These are phyloP conservation scores for Liolophura sinensis DNA, from an alignment of 1,140 invertebrate genomes.

Conservation along the genomic window DNA sequence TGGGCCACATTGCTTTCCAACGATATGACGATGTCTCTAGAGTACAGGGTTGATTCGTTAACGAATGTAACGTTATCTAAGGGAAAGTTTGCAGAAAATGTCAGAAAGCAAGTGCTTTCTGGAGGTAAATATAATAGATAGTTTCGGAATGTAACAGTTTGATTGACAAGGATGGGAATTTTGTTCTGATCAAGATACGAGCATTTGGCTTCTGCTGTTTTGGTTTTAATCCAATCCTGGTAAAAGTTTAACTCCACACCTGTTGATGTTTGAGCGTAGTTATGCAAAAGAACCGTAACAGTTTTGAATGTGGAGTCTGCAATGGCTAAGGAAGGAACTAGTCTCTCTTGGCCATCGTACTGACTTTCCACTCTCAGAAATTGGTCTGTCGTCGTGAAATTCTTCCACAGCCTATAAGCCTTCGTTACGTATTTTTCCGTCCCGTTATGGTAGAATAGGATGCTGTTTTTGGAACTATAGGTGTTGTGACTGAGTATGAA, in stretches of 20 bases:
- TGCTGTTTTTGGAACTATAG: neutral
- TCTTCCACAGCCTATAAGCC: constrained; percentile 10
- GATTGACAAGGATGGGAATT: no score
- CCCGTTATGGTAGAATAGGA: constrained; percentile 10
- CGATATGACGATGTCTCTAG: no score
- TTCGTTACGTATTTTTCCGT: constrained; percentile 3
- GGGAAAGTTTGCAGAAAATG: no score
- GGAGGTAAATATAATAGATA: no score
- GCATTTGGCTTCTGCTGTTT: constrained; percentile 4
- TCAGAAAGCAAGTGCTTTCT: no score
- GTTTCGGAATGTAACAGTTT: no score
- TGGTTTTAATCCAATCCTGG: constrained; percentile 5
- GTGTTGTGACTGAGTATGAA: constrained; percentile 4
- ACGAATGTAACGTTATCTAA: no score
- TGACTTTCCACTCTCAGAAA: constrained; percentile 10
- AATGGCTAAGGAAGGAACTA: constrained; percentile 7
- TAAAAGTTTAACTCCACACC: constrained; percentile 6
- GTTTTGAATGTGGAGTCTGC: neutral
- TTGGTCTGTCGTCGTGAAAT: neutral
- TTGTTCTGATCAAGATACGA: constrained; percentile 1
- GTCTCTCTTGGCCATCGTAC: constrained; percentile 6
- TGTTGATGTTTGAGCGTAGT: constrained; percentile 2
- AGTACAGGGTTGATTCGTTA: no score
- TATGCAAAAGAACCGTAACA: constrained; percentile 8
- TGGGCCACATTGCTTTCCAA: no score